Conservation (phyloP, 2,113 vertebrate genomes). For the Agelaius tricolor region DNA sequence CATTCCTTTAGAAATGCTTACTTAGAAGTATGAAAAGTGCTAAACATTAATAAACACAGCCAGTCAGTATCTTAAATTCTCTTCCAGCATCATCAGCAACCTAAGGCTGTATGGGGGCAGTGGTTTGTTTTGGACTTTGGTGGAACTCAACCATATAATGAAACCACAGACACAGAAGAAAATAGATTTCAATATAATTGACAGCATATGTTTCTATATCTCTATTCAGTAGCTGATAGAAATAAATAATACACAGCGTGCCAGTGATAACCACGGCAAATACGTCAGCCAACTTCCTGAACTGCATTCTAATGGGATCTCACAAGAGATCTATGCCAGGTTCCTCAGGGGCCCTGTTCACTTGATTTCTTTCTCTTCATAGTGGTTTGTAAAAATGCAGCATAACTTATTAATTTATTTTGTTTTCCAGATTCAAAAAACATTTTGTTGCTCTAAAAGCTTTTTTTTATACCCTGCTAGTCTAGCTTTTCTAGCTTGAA, state of each 20-base stretch:
- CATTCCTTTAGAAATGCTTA: constrained; percentile 42
- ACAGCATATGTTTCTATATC: constrained; percentile 52
- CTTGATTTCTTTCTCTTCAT: neutral
- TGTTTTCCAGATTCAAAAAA: neutral
- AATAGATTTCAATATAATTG: constrained; percentile 51
- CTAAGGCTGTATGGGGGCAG: neutral
- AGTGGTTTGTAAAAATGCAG: neutral
- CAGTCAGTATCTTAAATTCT: neutral
- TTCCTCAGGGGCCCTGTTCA: neutral
- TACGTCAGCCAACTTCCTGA: constrained; percentile 35
- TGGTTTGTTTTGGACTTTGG: neutral
- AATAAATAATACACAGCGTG: constrained; percentile 53
- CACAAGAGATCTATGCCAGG: neutral
- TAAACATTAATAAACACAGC: constrained; percentile 33
- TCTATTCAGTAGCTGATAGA: constrained; percentile 49
- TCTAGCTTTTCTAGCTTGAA: neutral
- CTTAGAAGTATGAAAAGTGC: constrained; percentile 12
- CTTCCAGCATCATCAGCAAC: neutral
- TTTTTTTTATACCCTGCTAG: neutral
- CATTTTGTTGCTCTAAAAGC: neutral
- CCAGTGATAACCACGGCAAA: constrained; percentile 41
- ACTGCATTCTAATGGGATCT: constrained; percentile 51
- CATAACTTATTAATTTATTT: neutral
- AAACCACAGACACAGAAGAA: constrained; percentile 11
- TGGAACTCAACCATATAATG: neutral